These are phyloP conservation scores for Meiosimyza platycephala DNA, from an alignment of 2,888 invertebrate species.

Conservation along the genomic window DNA sequence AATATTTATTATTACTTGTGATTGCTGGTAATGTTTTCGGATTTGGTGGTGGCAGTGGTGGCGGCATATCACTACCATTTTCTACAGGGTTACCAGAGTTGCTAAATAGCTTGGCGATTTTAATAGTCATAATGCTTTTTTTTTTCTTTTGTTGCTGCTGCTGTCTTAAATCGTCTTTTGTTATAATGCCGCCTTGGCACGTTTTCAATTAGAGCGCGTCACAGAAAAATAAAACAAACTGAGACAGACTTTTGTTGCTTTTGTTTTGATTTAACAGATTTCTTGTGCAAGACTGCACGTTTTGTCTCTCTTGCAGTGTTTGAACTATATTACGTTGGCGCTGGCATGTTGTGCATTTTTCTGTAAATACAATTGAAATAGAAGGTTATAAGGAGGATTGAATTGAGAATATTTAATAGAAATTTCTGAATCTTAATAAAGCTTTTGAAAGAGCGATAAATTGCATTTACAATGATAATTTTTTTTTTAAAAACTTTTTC, in stretches of 20 bases:
- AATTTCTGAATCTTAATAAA: too few relatives aligned
- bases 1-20: slow-evolving; percentile 35
- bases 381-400: too few relatives aligned
- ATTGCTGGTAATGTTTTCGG: slow-evolving; percentile 40
- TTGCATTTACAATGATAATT: too few relatives aligned
- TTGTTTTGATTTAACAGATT: slow-evolving; percentile 14
- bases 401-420: too few relatives aligned
- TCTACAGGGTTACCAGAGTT: slow-evolving; percentile 35
- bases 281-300: neutral
- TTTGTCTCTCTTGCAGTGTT: neutral
- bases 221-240: neutral
- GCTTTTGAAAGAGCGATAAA: too few relatives aligned
- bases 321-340: too few relatives aligned
- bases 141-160: slow-evolving; percentile 38
- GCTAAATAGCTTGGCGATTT: slow-evolving; percentile 54
- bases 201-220: slow-evolving; percentile 56
- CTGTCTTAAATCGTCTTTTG: slow-evolving; percentile 12
- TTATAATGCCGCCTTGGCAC: slow-evolving; percentile 33
- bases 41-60: slow-evolving; percentile 53
- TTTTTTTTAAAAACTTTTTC: too few relatives aligned
- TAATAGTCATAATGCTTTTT: slow-evolving; percentile 51
- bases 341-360: too few relatives aligned
- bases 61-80: slow-evolving; percentile 38
- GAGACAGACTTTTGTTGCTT: neutral
- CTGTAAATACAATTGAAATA: too few relatives aligned